These are phyloP conservation scores for Carabus problematicus DNA, from an alignment of 2,888 invertebrate species.

Conservation along the genomic window DNA sequence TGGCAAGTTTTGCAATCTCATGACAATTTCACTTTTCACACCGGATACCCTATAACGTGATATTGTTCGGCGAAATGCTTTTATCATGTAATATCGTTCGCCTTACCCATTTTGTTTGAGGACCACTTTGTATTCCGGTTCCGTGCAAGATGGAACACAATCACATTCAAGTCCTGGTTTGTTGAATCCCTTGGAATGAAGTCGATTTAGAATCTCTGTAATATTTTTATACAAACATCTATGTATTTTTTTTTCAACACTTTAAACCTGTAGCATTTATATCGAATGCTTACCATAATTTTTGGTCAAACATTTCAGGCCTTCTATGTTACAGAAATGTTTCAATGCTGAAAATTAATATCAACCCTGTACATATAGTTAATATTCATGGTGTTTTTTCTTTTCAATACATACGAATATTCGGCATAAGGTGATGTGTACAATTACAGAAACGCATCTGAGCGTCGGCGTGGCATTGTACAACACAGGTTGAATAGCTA, in stretches of 20 bases:
- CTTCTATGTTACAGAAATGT: conserved; percentile 63
- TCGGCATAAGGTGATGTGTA: conserved; percentile 69
- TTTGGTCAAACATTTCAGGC: conserved; percentile 64
- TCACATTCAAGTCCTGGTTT: conserved; percentile 62
- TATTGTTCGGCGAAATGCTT: neutral
- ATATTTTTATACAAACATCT: conserved; percentile 32
- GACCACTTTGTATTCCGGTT: conserved; percentile 65
- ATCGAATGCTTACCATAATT: conserved; percentile 59
- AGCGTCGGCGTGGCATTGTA: conserved; percentile 65
- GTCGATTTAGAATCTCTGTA: conserved; percentile 58
- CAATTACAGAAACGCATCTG: conserved; percentile 67
- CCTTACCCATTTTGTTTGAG: conserved; percentile 61
- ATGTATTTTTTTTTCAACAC: no score
- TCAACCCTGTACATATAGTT: neutral
- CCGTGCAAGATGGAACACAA: conserved; percentile 68
- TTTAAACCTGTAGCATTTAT: no score
- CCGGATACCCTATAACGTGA: conserved; percentile 46
- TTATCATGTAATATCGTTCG: neutral
- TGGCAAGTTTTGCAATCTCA: conserved; percentile 65
- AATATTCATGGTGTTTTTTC: neutral
- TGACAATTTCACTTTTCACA: conserved; percentile 55
- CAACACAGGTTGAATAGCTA: conserved; percentile 67
- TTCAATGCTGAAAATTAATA: conserved; percentile 57
- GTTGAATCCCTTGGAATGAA: conserved; percentile 57
- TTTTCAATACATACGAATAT: conserved; percentile 59